Percentiles rank a stretch among this genome's conserved stretches.
Conservation (phyloP, 2,888 invertebrate species). For the Cylindroiulus punctatus region DNA sequence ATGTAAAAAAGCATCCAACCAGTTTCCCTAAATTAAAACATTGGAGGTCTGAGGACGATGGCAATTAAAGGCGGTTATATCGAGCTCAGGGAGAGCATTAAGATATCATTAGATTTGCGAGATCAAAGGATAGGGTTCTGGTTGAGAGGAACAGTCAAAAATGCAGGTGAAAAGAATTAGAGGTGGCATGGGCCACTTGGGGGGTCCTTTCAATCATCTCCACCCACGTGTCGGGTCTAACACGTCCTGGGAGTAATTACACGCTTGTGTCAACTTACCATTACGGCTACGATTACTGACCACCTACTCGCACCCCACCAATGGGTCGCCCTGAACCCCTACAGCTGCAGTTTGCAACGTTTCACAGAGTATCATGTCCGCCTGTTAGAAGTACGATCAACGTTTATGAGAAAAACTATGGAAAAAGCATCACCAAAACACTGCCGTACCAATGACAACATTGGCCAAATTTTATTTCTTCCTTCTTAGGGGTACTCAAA, state of each 20-base stretch:
- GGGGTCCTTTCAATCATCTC: not conserved
- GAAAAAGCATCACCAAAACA: too few relatives aligned
- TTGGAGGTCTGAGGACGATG: not conserved
- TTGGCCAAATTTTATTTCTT: too few relatives aligned
- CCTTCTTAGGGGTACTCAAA: too few relatives aligned
- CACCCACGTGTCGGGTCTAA: not conserved
- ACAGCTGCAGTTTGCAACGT: too few relatives aligned
- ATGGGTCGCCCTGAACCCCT: too few relatives aligned
- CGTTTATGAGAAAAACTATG: too few relatives aligned
- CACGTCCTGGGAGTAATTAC: slow-evolving; percentile 1
- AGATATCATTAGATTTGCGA: slow-evolving; percentile 1
- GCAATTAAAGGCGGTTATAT: slow-evolving; percentile 1
- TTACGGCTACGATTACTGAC: not conserved
- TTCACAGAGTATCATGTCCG: too few relatives aligned
- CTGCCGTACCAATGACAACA: too few relatives aligned
- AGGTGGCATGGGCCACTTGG: not conserved
- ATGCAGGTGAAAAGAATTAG: not conserved
- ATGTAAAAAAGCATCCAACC: not conserved
- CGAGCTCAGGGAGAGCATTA: not conserved
- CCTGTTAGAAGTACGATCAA: too few relatives aligned
- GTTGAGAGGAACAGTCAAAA: not conserved
- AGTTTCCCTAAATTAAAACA: not conserved
- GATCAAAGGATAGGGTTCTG: not conserved
- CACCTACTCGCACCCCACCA: not conserved
- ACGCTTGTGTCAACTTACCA: not conserved